Percentiles rank a stretch among this genome's conserved stretches.
phyloP scores from a whole-genome alignment of 2,113 vertebrate genomes.

The Paedocypris sp. region DNA sequence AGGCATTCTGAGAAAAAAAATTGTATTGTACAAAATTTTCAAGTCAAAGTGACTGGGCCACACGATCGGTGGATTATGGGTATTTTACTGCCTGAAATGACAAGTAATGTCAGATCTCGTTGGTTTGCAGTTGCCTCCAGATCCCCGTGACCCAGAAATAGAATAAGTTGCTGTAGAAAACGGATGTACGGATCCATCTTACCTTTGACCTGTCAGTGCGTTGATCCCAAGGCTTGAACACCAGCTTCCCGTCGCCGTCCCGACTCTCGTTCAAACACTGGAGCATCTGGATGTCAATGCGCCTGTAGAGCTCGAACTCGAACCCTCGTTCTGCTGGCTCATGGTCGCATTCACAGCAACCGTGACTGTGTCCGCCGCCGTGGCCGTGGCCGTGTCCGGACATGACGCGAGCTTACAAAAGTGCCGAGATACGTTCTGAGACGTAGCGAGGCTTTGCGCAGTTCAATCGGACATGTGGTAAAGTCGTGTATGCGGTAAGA shows the following conservation, averaged over 20 bases:
- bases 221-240: conserved; percentile 90
- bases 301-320: conserved; percentile 77
- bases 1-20: neutral
- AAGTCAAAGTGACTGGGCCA: too few species aligned
- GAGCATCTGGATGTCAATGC: conserved; percentile 81
- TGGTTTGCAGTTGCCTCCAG: too few species aligned
- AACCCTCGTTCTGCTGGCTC: conserved; percentile 76
- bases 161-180: too few species aligned
- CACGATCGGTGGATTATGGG: too few species aligned
- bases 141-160: too few species aligned
- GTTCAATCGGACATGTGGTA: neutral
- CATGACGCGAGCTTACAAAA: conserved; percentile 40
- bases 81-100: too few species aligned
- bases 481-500: too few species aligned
- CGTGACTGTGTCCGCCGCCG: conserved; percentile 51
- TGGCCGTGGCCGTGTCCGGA: conserved; percentile 54
- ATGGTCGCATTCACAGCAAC: conserved; percentile 66
- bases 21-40: too few species aligned
- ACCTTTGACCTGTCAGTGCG: conserved; percentile 76
- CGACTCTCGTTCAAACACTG: conserved; percentile 90
- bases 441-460: neutral
- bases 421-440: neutral
- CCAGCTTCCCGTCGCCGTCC: conserved; percentile 79
- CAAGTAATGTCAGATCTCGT: too few species aligned
- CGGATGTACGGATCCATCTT: too few species aligned